Evolutionary conservation across 2,113 vertebrate genomes (phyloP), one percentile per base, ranked within the genome.

Genomic region (Lonchura striata): DNA sequence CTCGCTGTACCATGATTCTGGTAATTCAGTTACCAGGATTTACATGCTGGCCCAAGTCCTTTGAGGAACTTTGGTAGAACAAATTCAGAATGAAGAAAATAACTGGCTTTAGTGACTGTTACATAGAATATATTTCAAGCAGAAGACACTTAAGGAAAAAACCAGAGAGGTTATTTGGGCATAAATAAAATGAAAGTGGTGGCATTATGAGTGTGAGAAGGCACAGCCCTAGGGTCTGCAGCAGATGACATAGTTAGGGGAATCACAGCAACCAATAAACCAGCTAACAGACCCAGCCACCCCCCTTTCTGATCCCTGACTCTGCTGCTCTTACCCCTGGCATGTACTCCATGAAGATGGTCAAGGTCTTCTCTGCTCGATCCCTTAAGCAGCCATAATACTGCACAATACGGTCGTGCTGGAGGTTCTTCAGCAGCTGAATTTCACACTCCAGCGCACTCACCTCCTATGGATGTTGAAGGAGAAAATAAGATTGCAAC

Each of bases 271-370:
- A 53, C 5, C 50, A 63, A 87, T 4, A 46, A 92, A 75, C 2
- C 53, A 77, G 15, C 13, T 30, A 44, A 14, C 3, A 75, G 71
- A 77, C 4, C 11, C 33, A 49, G 7, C 10, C 25, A 27, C 14
- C 56, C 49, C 39, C 14, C 76, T 27, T 28, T 11, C 20, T 24
- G 30, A 44, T 5, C 61, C 22, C 17, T 10, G 10, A 10, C 33
- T 42, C 37, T 18, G 82, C 56, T 65, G 83, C 47, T 95, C 99
- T 94, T 95, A 99, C 99, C 98, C 99, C 99, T 2, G 99, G 99
- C 99, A 99, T 99, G 96, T 99, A 99, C 97, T 99, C 99, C 99
- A 99, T 99, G 95, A 99, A 99, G 97, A 99, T 99, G 59, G 99
- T 99, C 92, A 99, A 98, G 23, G 98, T 99, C 96, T 98, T 99